Conservation (phyloP, 2,888 invertebrate species). For the Drosophila neonasuta region DNA sequence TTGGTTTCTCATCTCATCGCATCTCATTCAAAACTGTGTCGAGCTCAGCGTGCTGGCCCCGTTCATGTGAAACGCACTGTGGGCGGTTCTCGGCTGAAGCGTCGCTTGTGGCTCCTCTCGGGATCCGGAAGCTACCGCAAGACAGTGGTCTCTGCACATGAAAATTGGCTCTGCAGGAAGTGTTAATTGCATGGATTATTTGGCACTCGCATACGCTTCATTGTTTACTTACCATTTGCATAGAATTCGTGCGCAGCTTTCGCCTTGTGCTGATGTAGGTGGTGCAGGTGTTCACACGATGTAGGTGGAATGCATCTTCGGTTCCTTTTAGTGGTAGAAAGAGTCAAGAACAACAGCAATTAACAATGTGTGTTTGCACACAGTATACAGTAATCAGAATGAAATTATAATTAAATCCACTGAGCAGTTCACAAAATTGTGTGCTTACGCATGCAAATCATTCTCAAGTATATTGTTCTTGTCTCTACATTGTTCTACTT, state of each 20-base stretch:
- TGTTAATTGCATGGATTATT: not conserved
- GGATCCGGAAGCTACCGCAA: slow-evolving; percentile 79
- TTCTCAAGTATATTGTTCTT: not conserved
- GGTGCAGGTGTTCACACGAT: slow-evolving; percentile 86
- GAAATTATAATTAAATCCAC: slow-evolving; percentile 1
- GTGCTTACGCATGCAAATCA: slow-evolving; percentile 37
- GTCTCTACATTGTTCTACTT: not conserved
- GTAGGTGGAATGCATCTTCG: slow-evolving; percentile 84
- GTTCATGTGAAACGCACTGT: slow-evolving; percentile 41
- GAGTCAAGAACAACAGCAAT: slow-evolving; percentile 14
- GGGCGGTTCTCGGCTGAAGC: slow-evolving; percentile 26
- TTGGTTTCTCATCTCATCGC: slow-evolving; percentile 40
- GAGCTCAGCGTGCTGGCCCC: slow-evolving; percentile 36
- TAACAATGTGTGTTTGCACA: slow-evolving; percentile 21
- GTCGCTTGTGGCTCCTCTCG: slow-evolving; percentile 19
- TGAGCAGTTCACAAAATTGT: not conserved
- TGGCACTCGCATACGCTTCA: too few relatives aligned
- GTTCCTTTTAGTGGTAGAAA: slow-evolving; percentile 69
- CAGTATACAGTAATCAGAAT: not conserved
- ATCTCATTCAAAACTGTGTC: slow-evolving; percentile 54
- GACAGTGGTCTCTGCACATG: slow-evolving; percentile 81
- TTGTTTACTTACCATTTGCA: slow-evolving; percentile 75
- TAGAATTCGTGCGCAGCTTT: slow-evolving; percentile 80
- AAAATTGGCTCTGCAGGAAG: slow-evolving; percentile 79
- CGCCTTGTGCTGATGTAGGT: slow-evolving; percentile 85